Evolutionary conservation across 2,113 vertebrate genomes (phyloP).

Genomic region (Protobothrops flavoviridis): DNA sequence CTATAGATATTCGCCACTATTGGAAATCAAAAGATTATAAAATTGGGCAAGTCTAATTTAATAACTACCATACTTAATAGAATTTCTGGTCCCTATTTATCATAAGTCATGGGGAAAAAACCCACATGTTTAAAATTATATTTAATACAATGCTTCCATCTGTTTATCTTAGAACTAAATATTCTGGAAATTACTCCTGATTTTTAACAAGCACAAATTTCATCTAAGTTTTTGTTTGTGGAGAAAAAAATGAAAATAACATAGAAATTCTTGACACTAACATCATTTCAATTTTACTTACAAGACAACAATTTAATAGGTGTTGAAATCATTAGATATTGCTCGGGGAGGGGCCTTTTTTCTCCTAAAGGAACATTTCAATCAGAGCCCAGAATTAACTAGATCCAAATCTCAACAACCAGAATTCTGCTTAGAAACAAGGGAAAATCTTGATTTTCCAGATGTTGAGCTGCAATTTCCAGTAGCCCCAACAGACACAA

Average conservation of each 20-base stretch:
- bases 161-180: constrained; percentile 12
- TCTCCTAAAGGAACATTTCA: constrained; percentile 28
- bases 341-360: constrained; percentile 14
- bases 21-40: too few relatives aligned
- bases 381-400: constrained; percentile 37
- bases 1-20: too few relatives aligned
- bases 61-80: too few relatives aligned
- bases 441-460: neutral
- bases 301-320: neutral
- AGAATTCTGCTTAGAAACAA: constrained; percentile 39
- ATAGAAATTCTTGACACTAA: neutral
- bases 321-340: constrained; percentile 11
- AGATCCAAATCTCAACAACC: constrained; percentile 21
- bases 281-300: constrained; percentile 5
- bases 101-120: neutral
- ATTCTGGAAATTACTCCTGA: constrained; percentile 15
- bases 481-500: neutral
- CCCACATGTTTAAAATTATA: neutral
- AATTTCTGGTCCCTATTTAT: too few relatives aligned
- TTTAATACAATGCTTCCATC: constrained; percentile 3
- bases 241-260: neutral
- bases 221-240: neutral
- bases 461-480: neutral
- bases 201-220: constrained; percentile 19
- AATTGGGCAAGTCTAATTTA: too few relatives aligned